Conservation (phyloP, 2,797 vertebrate species). For the Spea hammondii region DNA sequence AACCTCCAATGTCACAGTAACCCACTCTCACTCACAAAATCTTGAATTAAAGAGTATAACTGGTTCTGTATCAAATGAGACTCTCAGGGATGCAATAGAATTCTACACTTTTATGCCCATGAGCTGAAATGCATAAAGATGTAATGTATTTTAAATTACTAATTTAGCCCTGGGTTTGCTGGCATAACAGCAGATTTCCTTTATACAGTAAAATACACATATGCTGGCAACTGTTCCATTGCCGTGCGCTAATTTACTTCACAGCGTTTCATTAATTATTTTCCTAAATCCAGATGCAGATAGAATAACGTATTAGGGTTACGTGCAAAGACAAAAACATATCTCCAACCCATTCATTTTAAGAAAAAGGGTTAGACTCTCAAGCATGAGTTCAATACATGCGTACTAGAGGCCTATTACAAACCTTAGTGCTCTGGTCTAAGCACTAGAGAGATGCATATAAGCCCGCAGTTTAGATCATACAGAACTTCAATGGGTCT, state of each 20-base stretch:
- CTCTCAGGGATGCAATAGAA: constrained; percentile 35
- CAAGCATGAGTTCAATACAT: too few species aligned
- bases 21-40: constrained; percentile 26
- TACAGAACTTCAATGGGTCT: too few species aligned
- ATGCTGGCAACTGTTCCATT: constrained; percentile 21
- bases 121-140: constrained; percentile 41
- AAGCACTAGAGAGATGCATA: too few species aligned
- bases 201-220: constrained; percentile 38
- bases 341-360: too few species aligned
- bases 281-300: constrained; percentile 26
- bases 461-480: too few species aligned
- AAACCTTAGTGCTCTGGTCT: too few species aligned
- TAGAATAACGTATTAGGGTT: not conserved
- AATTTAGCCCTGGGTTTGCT: constrained; percentile 37
- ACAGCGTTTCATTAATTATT: constrained; percentile 33
- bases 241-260: constrained; percentile 11
- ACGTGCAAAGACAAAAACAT: not conserved
- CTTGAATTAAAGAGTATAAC: constrained; percentile 39
- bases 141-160: constrained; percentile 47
- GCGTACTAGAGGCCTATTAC: too few species aligned
- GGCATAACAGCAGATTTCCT: constrained; percentile 22
- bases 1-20: constrained; percentile 44
- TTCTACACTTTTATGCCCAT: constrained; percentile 33
- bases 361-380: too few species aligned
- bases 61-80: constrained; percentile 30